Evolutionary conservation across 2,888 invertebrate genomes (phyloP).

Genomic region (Parochlus steinenii): DNA sequence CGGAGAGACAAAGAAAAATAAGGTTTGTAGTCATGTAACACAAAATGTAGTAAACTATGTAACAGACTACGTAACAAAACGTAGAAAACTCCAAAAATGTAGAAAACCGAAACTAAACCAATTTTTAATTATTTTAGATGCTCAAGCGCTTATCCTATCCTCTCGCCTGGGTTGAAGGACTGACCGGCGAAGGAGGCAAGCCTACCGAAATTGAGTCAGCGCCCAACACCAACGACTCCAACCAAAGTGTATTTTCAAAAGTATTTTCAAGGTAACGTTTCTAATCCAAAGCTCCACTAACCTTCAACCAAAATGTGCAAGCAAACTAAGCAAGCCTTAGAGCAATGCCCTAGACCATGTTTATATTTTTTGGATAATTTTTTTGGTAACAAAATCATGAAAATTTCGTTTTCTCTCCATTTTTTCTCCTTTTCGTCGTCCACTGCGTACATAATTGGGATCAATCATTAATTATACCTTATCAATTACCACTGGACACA

Average conservation of each 20-base stretch:
- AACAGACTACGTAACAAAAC: slow-evolving; percentile 14
- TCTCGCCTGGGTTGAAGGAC: slow-evolving; percentile 78
- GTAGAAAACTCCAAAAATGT: slow-evolving; percentile 10
- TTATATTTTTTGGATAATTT: no score
- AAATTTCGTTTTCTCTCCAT: neutral
- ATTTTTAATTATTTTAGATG: slow-evolving; percentile 45
- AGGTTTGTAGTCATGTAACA: slow-evolving; percentile 32
- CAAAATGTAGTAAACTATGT: slow-evolving; percentile 11
- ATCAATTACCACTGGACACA: neutral
- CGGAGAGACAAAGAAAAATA: slow-evolving; percentile 51
- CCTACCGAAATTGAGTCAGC: slow-evolving; percentile 26
- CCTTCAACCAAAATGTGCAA: no score
- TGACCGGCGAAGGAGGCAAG: slow-evolving; percentile 56
- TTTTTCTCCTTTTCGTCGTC: neutral
- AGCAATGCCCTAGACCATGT: no score
- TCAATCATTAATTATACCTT: neutral
- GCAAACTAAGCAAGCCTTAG: no score
- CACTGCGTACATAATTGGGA: neutral
- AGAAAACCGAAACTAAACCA: neutral
- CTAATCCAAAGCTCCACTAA: slow-evolving; percentile 4
- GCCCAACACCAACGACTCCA: slow-evolving; percentile 35
- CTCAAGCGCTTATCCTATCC: slow-evolving; percentile 82
- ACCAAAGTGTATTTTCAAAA: slow-evolving; percentile 72
- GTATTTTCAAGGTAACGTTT: slow-evolving; percentile 67
- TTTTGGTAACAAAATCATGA: no score